Base-by-base conservation (phyloP, 2,113 vertebrate genomes). In the Petrocephalus microphthalmus region DNA sequence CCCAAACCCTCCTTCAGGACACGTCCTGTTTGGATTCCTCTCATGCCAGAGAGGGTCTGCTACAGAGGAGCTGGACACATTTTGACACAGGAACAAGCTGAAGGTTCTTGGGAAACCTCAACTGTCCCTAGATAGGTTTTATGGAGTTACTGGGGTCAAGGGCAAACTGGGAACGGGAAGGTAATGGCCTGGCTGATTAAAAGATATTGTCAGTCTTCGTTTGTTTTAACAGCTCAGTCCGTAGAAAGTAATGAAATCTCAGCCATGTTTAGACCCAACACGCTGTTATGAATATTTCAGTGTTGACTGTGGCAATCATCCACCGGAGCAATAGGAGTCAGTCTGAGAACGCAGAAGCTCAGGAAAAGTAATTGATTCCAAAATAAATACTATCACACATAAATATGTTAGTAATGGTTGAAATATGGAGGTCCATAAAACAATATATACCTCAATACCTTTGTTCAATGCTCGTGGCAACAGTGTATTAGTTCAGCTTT, bases 171-270 rank as follows among this genome's bases (percentile, higher is more conserved):
- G 29, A 37, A 17, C 20, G 71, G 71, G 15, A 42, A 78, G 29
- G 71, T 42, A 78, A 42, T 78, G 71, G 10, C 13, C 71, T 19
- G 1, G 1, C 88, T 29, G 42, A 85, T 52, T 49, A 22, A 56
- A 81, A 84, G 37, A 85, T 47, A 33, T 60, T 51, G 20, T 60
- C 87, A 88, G 42, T 53, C 81, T 81, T n/a, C 7, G 57, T 86
- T 52, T 85, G 88, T 74, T 89, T 71, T 49, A 86, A 89, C 88
- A 89, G 88, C 85, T 89, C 64, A 51, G 71, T 52, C 52, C 11
- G 45, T 5, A 19, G 33, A 84, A 57, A 49, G 85, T 42, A 29
- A 22, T 17, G 67, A 74, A n/a, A 22, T 78, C 71, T 82, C 64
- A 2, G 60, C 88, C 11, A 42, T 10, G 60, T 78, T 86, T 78